A percentile compares a stretch with the other conserved stretches of the same genome.
phyloP scores from a whole-genome alignment of 2,888 invertebrate genomes.

The Smittia aterrima region DNA sequence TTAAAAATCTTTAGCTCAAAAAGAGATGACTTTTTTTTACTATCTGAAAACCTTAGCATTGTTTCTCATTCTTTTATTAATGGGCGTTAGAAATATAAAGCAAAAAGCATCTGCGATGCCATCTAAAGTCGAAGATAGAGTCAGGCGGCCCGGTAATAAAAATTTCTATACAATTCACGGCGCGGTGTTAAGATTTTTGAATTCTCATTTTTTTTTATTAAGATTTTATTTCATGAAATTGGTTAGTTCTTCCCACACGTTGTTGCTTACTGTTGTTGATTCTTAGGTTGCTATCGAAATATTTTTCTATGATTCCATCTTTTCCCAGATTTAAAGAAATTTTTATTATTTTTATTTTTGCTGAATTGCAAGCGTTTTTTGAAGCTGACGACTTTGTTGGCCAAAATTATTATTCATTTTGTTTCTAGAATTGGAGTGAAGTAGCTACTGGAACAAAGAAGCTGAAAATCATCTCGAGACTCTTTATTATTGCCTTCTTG shows the following conservation, averaged over 20 bases:
- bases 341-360: too few relatives aligned
- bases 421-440: too few relatives aligned
- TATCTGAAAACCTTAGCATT: background rate
- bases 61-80: background rate
- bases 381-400: too few relatives aligned
- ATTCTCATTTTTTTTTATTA: background rate
- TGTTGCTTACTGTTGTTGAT: background rate
- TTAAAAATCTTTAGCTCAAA: too few relatives aligned
- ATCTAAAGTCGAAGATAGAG: background rate
- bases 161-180: slow-evolving; percentile 7
- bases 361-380: too few relatives aligned
- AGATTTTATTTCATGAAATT: slow-evolving; percentile 16
- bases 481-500: too few relatives aligned
- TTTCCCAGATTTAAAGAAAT: too few relatives aligned
- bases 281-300: background rate
- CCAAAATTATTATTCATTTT: too few relatives aligned
- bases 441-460: too few relatives aligned
- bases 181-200: background rate
- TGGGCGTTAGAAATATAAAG: background rate
- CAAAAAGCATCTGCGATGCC: background rate
- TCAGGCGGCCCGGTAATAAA: background rate
- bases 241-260: slow-evolving; percentile 6
- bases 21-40: too few relatives aligned
- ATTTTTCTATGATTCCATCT: too few relatives aligned
- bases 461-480: too few relatives aligned